phyloP scores from a whole-genome alignment of 2,888 invertebrate genomes.

The Folsomia manolachei region DNA sequence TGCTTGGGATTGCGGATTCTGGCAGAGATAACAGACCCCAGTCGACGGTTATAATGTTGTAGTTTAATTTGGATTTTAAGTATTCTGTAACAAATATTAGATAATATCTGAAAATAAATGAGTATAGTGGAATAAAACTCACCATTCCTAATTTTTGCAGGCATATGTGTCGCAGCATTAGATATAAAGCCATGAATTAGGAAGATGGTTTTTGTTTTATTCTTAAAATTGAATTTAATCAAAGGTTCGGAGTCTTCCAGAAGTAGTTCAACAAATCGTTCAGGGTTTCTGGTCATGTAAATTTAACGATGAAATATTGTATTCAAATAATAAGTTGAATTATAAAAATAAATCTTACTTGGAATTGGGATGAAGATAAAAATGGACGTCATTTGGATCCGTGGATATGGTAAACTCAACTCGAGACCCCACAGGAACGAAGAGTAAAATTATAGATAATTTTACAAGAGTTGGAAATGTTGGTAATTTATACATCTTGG shows the following conservation, averaged over 20 bases:
- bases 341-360: background rate
- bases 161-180: background rate
- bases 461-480: too few species aligned
- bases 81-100: background rate
- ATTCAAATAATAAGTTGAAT: background rate
- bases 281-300: background rate
- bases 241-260: background rate
- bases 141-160: background rate
- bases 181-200: background rate
- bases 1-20: background rate
- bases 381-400: background rate
- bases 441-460: too few species aligned
- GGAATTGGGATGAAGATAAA: background rate
- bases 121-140: too few species aligned
- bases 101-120: too few species aligned
- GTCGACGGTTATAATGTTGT: background rate
- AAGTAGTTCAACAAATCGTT: background rate
- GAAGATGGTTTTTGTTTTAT: background rate
- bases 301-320: background rate
- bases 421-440: too few species aligned
- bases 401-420: too few species aligned
- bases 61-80: background rate
- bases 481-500: too few species aligned
- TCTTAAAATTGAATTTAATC: background rate
- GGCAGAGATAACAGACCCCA: background rate